Evolutionary conservation across 2,888 invertebrate genomes (phyloP), one percentile per base, ranked within the genome.

Genomic region (Dichetophora obliterata): DNA sequence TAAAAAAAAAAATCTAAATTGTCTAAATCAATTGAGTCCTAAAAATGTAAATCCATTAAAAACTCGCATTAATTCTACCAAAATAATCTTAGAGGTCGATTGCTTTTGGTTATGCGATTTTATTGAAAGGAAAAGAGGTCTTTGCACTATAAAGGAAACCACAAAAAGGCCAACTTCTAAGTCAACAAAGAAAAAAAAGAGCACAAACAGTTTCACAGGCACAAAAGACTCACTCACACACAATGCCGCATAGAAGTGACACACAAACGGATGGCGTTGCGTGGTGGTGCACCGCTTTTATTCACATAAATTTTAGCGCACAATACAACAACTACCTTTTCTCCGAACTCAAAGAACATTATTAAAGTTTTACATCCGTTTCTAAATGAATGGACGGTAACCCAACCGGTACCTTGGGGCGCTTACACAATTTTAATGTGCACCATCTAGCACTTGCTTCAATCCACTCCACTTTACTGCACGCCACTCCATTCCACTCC

Each of bases 351-450:
- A 61, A 72, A 37, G 34, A 54, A 65, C 66, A 66, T 66, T 65
- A 73, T 63, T 63, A 66, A 74, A 66, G 66, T 74, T 74, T 74
- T 54, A 74, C 74, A 65, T 74, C 74, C 74, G 74, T 52, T 74
- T 66, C 74, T 54, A 66, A 74, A 66, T 74, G 66, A 65, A 74
- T 14, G 43, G 43, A 65, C 19, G 27, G 65, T 65, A 65, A 63
- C 61, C 69, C 74, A 65, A 63, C 61, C 69, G 27, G 16, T 70
- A 70, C 22, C 54, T 52, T n/a, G 48, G 48, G 59, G 57, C 71
- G 57, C 48, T 71, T 71, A 37, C 43, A 57, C 71, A 57, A 57
- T 54, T 71, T 57, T 71, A 71, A 71, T 71, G 57, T 31, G n/a
- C 31, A 24, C 31, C 48, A 14, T 69, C 14, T 34, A 19, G 63